phyloP scores from a whole-genome alignment of 2,888 invertebrate species.

The Artemia sinica region DNA sequence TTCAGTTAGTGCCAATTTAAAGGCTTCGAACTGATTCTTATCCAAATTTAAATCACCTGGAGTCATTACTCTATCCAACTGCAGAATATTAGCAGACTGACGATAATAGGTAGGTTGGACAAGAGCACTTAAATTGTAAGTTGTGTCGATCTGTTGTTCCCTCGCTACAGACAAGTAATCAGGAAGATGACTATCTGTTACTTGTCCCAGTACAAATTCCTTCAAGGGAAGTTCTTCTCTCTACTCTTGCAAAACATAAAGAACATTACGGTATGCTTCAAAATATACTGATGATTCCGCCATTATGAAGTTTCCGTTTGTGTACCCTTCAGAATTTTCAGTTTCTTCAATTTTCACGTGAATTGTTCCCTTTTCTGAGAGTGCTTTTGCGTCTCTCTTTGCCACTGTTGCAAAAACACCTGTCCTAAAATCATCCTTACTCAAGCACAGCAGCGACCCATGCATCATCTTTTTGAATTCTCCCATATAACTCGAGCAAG shows the following conservation, averaged over 20 bases:
- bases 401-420: constrained; percentile 51
- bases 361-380: no score
- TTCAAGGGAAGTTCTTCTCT: constrained; percentile 50
- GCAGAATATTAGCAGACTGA: no score
- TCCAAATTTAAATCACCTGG: no score
- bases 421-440: constrained; percentile 47
- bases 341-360: no score
- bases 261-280: constrained; percentile 58
- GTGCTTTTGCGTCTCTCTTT: constrained; percentile 38
- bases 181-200: constrained; percentile 31
- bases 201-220: constrained; percentile 44
- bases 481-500: no score
- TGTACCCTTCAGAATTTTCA: no score
- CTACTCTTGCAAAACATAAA: constrained; percentile 48
- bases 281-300: constrained; percentile 49
- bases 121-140: no score
- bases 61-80: no score
- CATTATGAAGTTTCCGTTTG: no score
- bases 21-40: constrained; percentile 47
- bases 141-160: background rate
- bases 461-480: no score
- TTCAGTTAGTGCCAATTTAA: constrained; percentile 45
- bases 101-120: no score
- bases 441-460: constrained; percentile 55
- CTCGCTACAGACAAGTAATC: constrained; percentile 30